A percentile compares a stretch with the other conserved stretches of the same genome.
Conservation (phyloP, 2,888 invertebrate species). For the Acanthococcus lagerstroemiae region DNA sequence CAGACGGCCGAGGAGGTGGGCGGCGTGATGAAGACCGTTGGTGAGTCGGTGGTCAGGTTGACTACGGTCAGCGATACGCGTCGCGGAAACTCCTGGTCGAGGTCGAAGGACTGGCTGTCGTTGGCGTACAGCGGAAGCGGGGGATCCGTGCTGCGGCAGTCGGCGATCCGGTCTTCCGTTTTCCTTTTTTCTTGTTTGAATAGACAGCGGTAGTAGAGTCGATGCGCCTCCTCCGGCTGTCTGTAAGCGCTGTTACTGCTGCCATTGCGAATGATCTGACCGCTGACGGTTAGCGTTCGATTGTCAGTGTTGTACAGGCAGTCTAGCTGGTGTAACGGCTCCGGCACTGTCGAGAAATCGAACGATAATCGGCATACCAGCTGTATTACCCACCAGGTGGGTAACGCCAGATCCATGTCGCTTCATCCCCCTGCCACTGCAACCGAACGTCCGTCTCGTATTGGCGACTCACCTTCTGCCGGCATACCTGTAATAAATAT, state of each 20-base stretch:
- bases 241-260: no score
- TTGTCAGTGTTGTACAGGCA: conserved; percentile 15
- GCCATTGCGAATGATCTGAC: neutral
- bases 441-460: neutral
- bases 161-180: conserved; percentile 4
- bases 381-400: conserved; percentile 28
- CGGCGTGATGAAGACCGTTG: neutral
- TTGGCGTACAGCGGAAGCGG: conserved; percentile 16
- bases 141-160: conserved; percentile 18
- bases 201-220: conserved; percentile 19
- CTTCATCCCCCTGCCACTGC: conserved; percentile 22
- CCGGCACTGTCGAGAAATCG: conserved; percentile 7
- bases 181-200: neutral
- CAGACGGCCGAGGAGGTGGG: conserved; percentile 8
- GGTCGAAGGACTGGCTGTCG: conserved; percentile 21
- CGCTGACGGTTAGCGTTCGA: neutral
- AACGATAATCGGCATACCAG: conserved; percentile 25
- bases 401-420: conserved; percentile 23
- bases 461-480: neutral
- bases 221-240: conserved; percentile 7
- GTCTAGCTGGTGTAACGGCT: conserved; percentile 18
- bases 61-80: conserved; percentile 12
- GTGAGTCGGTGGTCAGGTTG: conserved; percentile 11
- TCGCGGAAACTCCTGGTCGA: conserved; percentile 21
- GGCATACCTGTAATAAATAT: conserved; percentile 1